A percentile compares a stretch with the other conserved stretches of the same genome.
These are phyloP conservation scores for Thomomys bottae DNA, from an alignment of 2,113 vertebrate species.

Conservation along the genomic window DNA sequence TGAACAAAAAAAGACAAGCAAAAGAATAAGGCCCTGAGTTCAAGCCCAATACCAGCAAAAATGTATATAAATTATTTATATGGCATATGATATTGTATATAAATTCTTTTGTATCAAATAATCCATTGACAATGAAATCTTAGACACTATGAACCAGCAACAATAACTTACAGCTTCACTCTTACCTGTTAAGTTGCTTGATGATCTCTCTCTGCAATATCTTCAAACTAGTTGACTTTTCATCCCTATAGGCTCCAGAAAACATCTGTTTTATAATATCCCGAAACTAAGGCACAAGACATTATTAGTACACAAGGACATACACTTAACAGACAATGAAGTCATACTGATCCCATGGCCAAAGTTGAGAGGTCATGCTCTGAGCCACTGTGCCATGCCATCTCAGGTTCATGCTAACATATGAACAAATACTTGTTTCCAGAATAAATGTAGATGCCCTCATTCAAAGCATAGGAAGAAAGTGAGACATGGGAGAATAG, in stretches of 20 bases:
- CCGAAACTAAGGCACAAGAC: not conserved
- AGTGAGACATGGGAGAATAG: not conserved
- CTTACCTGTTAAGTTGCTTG: constrained; percentile 89
- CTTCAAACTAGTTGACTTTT: constrained; percentile 86
- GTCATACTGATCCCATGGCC: not conserved
- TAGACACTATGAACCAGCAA: not conserved
- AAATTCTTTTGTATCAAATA: not conserved
- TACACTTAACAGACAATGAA: not conserved
- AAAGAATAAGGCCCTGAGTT: no score
- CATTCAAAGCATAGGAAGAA: not conserved
- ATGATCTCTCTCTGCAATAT: constrained; percentile 86
- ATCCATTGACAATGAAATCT: not conserved
- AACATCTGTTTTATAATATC: constrained; percentile 46
- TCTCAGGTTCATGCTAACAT: not conserved
- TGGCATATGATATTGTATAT: no score
- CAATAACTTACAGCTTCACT: constrained; percentile 87
- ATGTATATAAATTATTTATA: no score
- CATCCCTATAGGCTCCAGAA: constrained; percentile 81
- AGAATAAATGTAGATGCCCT: not conserved
- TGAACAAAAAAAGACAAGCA: no score
- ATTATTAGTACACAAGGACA: not conserved
- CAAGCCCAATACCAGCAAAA: no score
- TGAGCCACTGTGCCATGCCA: not conserved
- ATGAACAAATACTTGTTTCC: not conserved
- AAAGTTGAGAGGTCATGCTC: not conserved